phyloP scores from a whole-genome alignment of 2,113 vertebrate genomes.

The Desmodus rotundus region DNA sequence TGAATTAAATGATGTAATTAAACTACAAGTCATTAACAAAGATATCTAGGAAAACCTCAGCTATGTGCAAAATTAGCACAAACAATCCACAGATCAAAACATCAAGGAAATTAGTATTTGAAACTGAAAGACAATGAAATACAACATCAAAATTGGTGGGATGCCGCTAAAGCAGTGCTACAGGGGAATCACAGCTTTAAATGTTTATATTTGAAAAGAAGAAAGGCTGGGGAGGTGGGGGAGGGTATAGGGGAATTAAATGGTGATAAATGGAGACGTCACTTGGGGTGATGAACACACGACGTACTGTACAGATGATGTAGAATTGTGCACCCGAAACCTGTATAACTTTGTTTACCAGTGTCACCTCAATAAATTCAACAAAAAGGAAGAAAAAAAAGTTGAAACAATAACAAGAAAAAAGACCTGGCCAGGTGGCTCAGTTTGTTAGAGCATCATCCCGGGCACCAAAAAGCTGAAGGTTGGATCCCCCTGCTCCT shows the following conservation, averaged over 20 bases:
- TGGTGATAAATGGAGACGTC: too few relatives aligned
- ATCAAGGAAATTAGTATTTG: background rate
- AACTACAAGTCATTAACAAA: background rate
- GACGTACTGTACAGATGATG: background rate
- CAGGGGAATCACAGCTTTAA: too few relatives aligned
- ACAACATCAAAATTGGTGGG: background rate
- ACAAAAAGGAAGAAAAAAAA: too few relatives aligned
- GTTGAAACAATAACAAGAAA: too few relatives aligned
- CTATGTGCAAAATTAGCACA: background rate
- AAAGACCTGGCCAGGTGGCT: too few relatives aligned
- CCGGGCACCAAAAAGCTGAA: too few relatives aligned
- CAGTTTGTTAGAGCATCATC: too few relatives aligned
- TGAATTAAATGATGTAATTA: background rate
- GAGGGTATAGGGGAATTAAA: too few relatives aligned
- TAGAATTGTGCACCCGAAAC: background rate
- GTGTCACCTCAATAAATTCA: too few relatives aligned
- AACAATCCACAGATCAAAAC: background rate
- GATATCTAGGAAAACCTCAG: background rate
- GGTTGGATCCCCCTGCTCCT: too few relatives aligned
- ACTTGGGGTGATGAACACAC: background rate
- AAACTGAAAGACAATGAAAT: background rate
- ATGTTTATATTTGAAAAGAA: too few relatives aligned
- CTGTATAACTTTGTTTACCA: background rate
- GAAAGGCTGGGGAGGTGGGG: too few relatives aligned
- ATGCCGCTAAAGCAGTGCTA: background rate